Evolutionary conservation across 2,113 vertebrate genomes (phyloP).

Genomic region (Campylomormyrus tamandua): DNA sequence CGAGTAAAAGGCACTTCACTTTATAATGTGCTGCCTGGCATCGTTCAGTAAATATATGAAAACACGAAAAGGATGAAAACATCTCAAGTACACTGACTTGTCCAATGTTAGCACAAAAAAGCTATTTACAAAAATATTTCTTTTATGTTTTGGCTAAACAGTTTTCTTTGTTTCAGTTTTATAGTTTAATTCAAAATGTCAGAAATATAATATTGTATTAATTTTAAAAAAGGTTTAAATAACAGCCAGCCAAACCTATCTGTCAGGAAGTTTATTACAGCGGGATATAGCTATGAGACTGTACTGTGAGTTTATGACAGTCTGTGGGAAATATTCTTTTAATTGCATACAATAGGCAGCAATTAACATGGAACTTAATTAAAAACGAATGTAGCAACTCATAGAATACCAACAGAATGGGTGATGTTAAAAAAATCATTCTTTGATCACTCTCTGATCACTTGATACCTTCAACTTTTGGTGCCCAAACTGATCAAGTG

Average conservation of each 20-base stretch:
- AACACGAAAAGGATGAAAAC: not conserved
- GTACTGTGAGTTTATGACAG: not conserved
- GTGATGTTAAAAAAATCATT: not conserved
- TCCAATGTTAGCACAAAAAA: not conserved
- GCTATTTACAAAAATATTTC: not conserved
- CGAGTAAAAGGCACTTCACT: not conserved
- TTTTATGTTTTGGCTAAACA: not conserved
- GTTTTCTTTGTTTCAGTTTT: not conserved
- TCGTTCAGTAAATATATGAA: not conserved
- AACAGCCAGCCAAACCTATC: not conserved
- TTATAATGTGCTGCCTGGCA: not conserved
- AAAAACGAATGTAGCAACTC: not conserved
- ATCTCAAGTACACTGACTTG: not conserved
- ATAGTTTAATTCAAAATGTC: not conserved
- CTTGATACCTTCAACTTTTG: not conserved
- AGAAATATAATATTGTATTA: not conserved
- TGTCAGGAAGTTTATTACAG: conserved; percentile 8
- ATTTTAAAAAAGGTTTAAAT: not conserved
- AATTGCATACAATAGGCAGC: not conserved
- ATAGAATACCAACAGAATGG: not conserved
- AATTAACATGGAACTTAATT: not conserved
- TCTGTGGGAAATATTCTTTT: not conserved
- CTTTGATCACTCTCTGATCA: not conserved
- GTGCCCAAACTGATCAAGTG: not conserved
- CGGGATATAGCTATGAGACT: not conserved